Percentiles rank a stretch among this genome's conserved stretches.
These are phyloP conservation scores for Allacma fusca DNA, from an alignment of 2,888 invertebrate species.

Conservation along the genomic window DNA sequence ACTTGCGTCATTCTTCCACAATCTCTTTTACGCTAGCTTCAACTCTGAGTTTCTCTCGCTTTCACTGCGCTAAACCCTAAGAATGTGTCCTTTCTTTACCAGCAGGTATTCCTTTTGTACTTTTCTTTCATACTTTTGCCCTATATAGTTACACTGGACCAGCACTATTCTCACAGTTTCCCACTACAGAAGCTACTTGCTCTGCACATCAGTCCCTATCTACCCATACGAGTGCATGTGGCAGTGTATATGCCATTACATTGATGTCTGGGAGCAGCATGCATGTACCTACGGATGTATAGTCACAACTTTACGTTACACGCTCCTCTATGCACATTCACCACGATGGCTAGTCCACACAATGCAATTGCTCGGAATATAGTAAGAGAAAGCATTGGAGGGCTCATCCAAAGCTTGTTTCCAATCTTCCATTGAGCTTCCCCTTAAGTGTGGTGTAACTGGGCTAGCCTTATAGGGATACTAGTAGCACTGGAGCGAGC, in stretches of 20 bases:
- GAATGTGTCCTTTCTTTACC: constrained; percentile 40
- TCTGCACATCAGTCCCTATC: not conserved
- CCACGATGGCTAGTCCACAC: too few species aligned
- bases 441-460: too few species aligned
- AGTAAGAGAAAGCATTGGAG: too few species aligned
- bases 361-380: too few species aligned
- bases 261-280: too few species aligned
- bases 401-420: too few species aligned
- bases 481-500: not conserved
- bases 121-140: constrained; percentile 20
- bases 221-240: not conserved
- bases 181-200: constrained; percentile 6
- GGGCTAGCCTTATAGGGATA: too few species aligned
- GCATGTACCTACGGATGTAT: too few species aligned
- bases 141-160: constrained; percentile 6
- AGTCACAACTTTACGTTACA: too few species aligned
- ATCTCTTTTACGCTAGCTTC: constrained; percentile 50
- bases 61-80: constrained; percentile 41
- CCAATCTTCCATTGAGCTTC: too few species aligned
- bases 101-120: constrained; percentile 38
- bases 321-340: too few species aligned
- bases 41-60: constrained; percentile 35
- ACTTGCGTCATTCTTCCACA: constrained; percentile 61
- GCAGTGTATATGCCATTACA: too few species aligned
- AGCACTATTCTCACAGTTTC: constrained; percentile 26